Percentiles rank a stretch among this genome's conserved stretches.
These are phyloP conservation scores for Oscheius sp. DNA, from an alignment of 2,888 invertebrate species.

Conservation along the genomic window DNA sequence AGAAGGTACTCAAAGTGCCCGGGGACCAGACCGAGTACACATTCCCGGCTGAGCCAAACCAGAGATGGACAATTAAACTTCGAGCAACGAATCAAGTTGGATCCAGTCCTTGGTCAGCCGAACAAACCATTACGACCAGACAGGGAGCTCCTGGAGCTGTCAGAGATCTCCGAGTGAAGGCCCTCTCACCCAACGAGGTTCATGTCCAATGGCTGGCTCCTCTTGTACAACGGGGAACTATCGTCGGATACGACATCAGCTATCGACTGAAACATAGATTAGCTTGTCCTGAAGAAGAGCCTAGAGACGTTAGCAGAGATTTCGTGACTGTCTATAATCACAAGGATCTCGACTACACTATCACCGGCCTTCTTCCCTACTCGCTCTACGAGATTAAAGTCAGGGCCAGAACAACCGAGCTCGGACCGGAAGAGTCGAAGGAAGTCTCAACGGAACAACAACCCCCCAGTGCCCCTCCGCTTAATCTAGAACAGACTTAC, in stretches of 20 bases:
- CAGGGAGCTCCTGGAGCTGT: conserved; percentile 70
- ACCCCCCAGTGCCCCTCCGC: conserved; percentile 69
- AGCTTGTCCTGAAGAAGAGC: conserved; percentile 70
- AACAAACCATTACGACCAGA: conserved; percentile 64
- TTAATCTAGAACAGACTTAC: conserved; percentile 67
- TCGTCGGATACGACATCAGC: conserved; percentile 70
- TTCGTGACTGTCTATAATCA: conserved; percentile 71
- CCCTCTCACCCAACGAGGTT: conserved; percentile 63
- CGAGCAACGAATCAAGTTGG: conserved; percentile 59
- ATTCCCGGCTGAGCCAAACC: conserved; percentile 69
- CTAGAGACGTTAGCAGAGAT: conserved; percentile 67
- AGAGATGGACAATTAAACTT: conserved; percentile 65
- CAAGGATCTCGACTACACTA: conserved; percentile 68
- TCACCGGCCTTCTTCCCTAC: conserved; percentile 70
- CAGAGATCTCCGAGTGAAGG: conserved; percentile 60
- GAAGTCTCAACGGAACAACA: conserved; percentile 68
- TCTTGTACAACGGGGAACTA: conserved; percentile 62
- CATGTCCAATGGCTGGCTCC: conserved; percentile 69
- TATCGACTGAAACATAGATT: conserved; percentile 69
- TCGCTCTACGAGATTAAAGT: conserved; percentile 69
- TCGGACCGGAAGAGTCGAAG: conserved; percentile 69
- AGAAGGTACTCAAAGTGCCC: conserved; percentile 62
- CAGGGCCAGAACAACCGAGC: conserved; percentile 65
- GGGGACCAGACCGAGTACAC: conserved; percentile 68
- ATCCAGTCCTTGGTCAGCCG: conserved; percentile 62